Percentiles rank a stretch among this genome's conserved stretches.
phyloP scores from a whole-genome alignment of 2,113 vertebrate species.

The Malurus cyaneus region DNA sequence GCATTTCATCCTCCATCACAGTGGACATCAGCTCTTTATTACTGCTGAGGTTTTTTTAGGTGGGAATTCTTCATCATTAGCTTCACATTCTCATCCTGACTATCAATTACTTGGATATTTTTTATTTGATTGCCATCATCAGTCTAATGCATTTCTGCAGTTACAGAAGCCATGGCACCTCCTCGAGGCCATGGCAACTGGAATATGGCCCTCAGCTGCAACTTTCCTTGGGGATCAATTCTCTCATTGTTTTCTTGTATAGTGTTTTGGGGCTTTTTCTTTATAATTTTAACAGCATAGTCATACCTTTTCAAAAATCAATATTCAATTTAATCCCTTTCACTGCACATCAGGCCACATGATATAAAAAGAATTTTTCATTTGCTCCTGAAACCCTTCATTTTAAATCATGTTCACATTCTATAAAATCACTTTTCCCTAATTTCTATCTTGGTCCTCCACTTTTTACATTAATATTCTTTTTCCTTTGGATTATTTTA shows the following conservation, averaged over 20 bases:
- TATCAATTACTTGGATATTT: slow-evolving; percentile 28
- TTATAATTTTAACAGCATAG: slow-evolving; percentile 46
- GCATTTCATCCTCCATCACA: slow-evolving; percentile 7
- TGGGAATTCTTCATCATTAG: slow-evolving; percentile 42
- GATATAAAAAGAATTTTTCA: slow-evolving; percentile 50
- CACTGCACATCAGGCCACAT: slow-evolving; percentile 22
- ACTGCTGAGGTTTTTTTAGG: neutral
- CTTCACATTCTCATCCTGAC: neutral
- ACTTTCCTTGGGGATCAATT: neutral
- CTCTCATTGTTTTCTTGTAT: slow-evolving; percentile 1
- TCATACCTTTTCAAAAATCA: slow-evolving; percentile 64
- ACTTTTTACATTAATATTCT: neutral
- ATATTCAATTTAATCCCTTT: slow-evolving; percentile 64
- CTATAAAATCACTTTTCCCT: neutral
- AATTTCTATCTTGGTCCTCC: neutral
- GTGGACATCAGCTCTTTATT: neutral
- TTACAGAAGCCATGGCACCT: neutral
- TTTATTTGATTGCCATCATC: neutral
- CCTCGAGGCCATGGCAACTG: neutral
- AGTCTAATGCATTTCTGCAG: slow-evolving; percentile 13
- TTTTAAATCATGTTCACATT: neutral
- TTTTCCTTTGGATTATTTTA: neutral
- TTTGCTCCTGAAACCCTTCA: neutral
- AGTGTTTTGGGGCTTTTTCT: neutral
- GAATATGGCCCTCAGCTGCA: neutral